Evolutionary conservation across 2,113 vertebrate species (phyloP).

Genomic region (Macquaria australasica): DNA sequence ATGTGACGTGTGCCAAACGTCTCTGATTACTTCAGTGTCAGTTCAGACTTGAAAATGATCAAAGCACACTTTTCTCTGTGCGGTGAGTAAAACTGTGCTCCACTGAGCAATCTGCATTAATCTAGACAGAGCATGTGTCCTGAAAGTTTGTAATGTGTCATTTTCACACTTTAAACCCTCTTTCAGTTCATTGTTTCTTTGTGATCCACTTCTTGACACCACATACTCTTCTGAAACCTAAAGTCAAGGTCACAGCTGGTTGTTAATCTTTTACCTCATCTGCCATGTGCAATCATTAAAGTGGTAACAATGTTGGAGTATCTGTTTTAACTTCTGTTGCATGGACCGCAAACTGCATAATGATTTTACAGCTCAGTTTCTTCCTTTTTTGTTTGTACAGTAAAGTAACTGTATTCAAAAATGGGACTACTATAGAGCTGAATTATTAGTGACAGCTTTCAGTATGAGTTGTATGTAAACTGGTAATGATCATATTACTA

Average conservation of each 20-base stretch:
- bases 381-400: not conserved
- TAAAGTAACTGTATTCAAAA: not conserved
- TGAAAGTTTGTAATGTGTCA: not conserved
- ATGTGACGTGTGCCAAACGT: not conserved
- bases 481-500: no score
- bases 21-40: not conserved
- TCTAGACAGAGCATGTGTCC: not conserved
- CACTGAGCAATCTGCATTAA: not conserved
- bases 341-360: not conserved
- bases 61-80: not conserved
- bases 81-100: not conserved
- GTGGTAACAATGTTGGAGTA: no score
- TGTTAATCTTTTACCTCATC: constrained; percentile 41
- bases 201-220: not conserved
- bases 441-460: not conserved
- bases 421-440: no score
- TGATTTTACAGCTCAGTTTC: not conserved
- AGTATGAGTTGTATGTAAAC: not conserved
- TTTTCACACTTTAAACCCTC: not conserved
- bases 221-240: not conserved
- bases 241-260: not conserved
- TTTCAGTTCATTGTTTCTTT: not conserved
- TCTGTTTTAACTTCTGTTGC: not conserved
- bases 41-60: not conserved
- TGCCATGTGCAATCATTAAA: constrained; percentile 50